A percentile compares a stretch with the other conserved stretches of the same genome.
phyloP scores from a whole-genome alignment of 2,113 vertebrate species.

The Solea solea region DNA sequence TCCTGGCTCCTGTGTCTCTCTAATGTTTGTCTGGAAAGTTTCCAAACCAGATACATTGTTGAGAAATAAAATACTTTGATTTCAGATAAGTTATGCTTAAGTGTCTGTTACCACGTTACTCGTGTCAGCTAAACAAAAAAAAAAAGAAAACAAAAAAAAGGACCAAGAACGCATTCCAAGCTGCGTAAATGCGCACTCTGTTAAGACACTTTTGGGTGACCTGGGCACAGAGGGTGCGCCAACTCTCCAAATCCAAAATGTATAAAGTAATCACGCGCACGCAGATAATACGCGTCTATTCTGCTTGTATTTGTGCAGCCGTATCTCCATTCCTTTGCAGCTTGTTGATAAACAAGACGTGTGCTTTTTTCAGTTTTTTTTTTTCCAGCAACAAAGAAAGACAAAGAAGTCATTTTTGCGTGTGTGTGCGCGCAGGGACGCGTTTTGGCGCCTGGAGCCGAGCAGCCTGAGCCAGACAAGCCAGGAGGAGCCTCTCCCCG shows the following conservation, averaged over 20 bases:
- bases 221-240: background rate
- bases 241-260: background rate
- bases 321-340: constrained; percentile 30
- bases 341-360: constrained; percentile 44
- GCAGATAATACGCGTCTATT: constrained; percentile 11
- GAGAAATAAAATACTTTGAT: background rate
- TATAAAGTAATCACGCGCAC: background rate
- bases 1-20: background rate
- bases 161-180: too few relatives aligned
- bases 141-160: too few relatives aligned
- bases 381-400: constrained; percentile 2
- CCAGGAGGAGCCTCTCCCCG: constrained; percentile 50
- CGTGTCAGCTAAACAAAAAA: too few relatives aligned
- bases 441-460: constrained; percentile 60
- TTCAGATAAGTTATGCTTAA: background rate
- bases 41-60: too few relatives aligned
- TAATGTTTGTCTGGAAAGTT: too few relatives aligned
- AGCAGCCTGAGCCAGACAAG: constrained; percentile 35
- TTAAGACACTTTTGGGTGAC: too few relatives aligned
- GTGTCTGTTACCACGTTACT: too few relatives aligned
- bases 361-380: background rate
- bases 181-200: too few relatives aligned
- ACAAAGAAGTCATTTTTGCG: constrained; percentile 2
- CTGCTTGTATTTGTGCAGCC: constrained; percentile 30
- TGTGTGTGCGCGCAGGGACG: constrained; percentile 3